phyloP scores from a whole-genome alignment of 2,888 invertebrate species.

The Rhamphomyia laevipes region DNA sequence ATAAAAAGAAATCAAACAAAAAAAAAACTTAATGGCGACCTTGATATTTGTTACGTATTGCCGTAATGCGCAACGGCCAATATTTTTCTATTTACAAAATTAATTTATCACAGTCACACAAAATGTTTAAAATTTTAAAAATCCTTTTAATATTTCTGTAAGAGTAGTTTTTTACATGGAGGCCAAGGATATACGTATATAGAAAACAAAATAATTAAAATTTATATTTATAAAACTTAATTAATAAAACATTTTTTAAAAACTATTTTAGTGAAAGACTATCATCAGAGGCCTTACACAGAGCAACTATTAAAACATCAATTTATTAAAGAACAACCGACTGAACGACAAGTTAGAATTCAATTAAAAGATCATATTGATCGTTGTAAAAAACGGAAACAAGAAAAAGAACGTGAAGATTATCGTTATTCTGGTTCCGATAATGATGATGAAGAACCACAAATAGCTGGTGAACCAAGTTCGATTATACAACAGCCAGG shows the following conservation, averaged over 20 bases:
- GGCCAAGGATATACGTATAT: too few species aligned
- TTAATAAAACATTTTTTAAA: slow-evolving; percentile 7
- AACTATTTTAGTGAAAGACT: slow-evolving; percentile 82
- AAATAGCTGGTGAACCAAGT: slow-evolving; percentile 85
- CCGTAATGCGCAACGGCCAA: too few species aligned
- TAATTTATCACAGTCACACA: too few species aligned
- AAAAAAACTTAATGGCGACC: too few species aligned
- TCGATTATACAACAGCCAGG: slow-evolving; percentile 80
- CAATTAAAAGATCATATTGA: slow-evolving; percentile 99
- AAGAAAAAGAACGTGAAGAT: slow-evolving; percentile 70
- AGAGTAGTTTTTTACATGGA: too few species aligned
- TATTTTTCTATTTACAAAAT: too few species aligned
- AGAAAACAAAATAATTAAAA: too few species aligned
- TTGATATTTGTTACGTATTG: too few species aligned
- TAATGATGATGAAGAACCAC: slow-evolving; percentile 91
- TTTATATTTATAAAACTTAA: too few species aligned
- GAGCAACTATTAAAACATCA: slow-evolving; percentile 95
- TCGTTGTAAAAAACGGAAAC: slow-evolving; percentile 88
- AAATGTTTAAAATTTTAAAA: too few species aligned
- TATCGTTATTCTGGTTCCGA: slow-evolving; percentile 91
- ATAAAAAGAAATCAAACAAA: too few species aligned
- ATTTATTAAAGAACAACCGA: slow-evolving; percentile 97
- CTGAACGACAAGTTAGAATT: slow-evolving; percentile 94
- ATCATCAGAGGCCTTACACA: slow-evolving; percentile 96
- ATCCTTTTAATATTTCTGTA: too few species aligned